Percentiles rank a stretch among this genome's conserved stretches.
Conservation (phyloP, 2,888 invertebrate genomes). For the Maniola hyperantus region DNA sequence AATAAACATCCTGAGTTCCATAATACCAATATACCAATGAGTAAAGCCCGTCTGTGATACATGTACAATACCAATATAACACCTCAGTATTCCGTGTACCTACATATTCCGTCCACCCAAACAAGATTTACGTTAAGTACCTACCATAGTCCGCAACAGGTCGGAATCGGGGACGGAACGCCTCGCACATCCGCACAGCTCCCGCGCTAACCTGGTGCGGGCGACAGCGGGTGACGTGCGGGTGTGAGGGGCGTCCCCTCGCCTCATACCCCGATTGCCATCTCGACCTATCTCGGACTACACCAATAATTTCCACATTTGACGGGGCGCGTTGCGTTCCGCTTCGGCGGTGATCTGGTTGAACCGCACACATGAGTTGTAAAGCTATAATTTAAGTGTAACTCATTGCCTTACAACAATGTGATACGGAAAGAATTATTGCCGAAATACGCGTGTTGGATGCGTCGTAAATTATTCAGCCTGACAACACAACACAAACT, state of each 20-base stretch:
- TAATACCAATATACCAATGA: neutral
- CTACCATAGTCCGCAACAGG: too few relatives aligned
- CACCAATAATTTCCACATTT: neutral
- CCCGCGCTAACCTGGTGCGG: too few relatives aligned
- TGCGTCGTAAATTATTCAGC: neutral
- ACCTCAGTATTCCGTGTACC: neutral
- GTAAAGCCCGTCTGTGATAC: too few relatives aligned
- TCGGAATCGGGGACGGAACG: too few relatives aligned
- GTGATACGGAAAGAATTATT: neutral
- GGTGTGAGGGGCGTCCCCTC: too few relatives aligned
- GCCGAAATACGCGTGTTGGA: neutral
- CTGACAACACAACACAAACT: neutral
- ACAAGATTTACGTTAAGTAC: too few relatives aligned
- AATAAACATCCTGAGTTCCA: too few relatives aligned
- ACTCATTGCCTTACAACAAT: slow-evolving; percentile 7
- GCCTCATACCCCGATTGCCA: too few relatives aligned
- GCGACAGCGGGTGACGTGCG: too few relatives aligned
- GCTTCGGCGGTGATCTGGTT: neutral
- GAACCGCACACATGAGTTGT: neutral
- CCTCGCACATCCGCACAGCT: too few relatives aligned
- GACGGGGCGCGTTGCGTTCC: neutral
- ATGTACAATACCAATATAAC: neutral
- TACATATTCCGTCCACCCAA: too few relatives aligned
- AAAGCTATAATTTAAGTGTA: slow-evolving; percentile 2
- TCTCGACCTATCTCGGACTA: too few relatives aligned